phyloP scores from a whole-genome alignment of 1,140 invertebrate species.

The Armadillidium nasatum region DNA sequence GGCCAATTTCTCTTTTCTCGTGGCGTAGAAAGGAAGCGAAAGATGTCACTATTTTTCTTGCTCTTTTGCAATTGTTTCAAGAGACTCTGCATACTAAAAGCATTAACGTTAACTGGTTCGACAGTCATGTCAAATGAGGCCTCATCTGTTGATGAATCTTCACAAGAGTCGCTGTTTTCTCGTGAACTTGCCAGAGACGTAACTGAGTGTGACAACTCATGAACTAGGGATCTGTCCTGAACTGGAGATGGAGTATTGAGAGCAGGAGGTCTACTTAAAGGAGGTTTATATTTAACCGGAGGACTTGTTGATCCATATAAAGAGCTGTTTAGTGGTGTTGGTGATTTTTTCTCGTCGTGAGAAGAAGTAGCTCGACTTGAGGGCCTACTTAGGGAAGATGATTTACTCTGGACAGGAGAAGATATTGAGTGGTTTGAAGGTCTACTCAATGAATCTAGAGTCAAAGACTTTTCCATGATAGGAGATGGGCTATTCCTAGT shows the following conservation, averaged over 20 bases:
- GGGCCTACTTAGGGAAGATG: neutral
- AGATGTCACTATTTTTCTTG: neutral
- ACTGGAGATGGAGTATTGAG: too few relatives aligned
- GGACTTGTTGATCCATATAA: too few relatives aligned
- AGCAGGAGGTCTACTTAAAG: too few relatives aligned
- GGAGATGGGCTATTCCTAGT: neutral
- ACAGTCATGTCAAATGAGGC: neutral
- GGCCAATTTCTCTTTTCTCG: neutral
- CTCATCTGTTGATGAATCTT: too few relatives aligned
- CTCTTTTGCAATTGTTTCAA: neutral
- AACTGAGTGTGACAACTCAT: too few relatives aligned
- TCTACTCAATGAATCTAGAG: neutral
- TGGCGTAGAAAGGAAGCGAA: neutral
- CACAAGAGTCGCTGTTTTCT: too few relatives aligned
- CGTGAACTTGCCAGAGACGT: too few relatives aligned
- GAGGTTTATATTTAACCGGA: too few relatives aligned
- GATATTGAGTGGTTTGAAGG: neutral
- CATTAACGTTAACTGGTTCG: neutral
- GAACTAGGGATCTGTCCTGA: too few relatives aligned
- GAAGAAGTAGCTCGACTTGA: neutral
- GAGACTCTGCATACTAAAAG: neutral
- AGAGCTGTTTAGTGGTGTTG: too few relatives aligned
- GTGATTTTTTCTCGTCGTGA: too few relatives aligned
- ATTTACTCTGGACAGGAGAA: neutral
- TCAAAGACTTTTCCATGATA: neutral